These are phyloP conservation scores for Pseudois nayaur DNA, from an alignment of 2,113 vertebrate species.

Conservation along the genomic window DNA sequence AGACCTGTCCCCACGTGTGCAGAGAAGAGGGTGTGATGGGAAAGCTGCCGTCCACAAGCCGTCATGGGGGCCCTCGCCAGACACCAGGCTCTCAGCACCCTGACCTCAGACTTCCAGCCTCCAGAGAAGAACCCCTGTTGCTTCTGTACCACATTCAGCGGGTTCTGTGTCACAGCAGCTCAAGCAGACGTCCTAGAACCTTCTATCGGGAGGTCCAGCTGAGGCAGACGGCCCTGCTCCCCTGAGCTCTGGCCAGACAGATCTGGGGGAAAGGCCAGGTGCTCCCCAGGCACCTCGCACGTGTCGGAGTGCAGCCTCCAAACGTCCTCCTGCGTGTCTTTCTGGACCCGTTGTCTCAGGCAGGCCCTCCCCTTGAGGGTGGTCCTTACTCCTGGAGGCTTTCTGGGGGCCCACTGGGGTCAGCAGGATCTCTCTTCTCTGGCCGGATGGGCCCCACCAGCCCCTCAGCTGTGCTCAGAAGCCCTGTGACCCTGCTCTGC, in stretches of 20 bases:
- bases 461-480: accelerated
- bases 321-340: accelerated
- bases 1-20: accelerated
- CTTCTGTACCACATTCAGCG: accelerated
- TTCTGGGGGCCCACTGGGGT: accelerated
- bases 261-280: background rate
- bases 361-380: background rate
- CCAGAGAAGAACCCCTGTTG: background rate
- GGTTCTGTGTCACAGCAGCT: too few species aligned
- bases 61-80: background rate
- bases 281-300: accelerated
- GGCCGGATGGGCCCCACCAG: accelerated
- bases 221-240: background rate
- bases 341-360: background rate
- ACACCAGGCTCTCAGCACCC: background rate
- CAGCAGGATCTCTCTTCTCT: too few species aligned
- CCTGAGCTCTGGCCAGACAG: accelerated
- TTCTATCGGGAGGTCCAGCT: background rate
- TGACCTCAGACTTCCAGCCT: too few species aligned
- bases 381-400: background rate
- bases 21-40: accelerated
- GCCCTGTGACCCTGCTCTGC: background rate
- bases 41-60: background rate
- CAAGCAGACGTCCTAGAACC: background rate
- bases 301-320: background rate